These are phyloP conservation scores for Craniophora ligustri DNA, from an alignment of 2,888 invertebrate species.

Conservation along the genomic window DNA sequence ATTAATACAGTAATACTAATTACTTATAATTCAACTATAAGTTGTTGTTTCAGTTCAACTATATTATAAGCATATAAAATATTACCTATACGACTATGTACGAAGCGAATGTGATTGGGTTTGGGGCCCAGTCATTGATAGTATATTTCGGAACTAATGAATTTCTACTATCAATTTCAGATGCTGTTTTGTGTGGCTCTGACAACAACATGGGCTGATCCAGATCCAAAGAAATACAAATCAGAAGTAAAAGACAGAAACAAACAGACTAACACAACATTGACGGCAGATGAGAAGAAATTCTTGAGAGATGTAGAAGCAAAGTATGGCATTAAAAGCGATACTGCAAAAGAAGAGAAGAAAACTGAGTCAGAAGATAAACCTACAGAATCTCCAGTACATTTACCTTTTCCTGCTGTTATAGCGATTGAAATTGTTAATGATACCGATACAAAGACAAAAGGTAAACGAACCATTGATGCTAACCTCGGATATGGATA, in stretches of 20 bases:
- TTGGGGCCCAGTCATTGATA: neutral
- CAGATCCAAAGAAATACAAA: conserved; percentile 84
- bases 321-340: conserved; percentile 81
- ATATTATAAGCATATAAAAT: no score
- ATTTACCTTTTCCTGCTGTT: conserved; percentile 84
- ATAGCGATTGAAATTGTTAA: conserved; percentile 90
- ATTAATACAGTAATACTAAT: no score
- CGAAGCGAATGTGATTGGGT: no score
- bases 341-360: conserved; percentile 57
- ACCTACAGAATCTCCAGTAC: conserved; percentile 43
- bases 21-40: no score
- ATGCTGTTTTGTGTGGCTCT: conserved; percentile 71
- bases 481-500: conserved; percentile 92
- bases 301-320: conserved; percentile 84
- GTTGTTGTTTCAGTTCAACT: no score
- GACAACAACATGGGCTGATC: conserved; percentile 66
- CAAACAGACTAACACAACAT: conserved; percentile 65
- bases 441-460: conserved; percentile 83
- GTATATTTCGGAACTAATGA: no score
- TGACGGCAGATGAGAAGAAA: conserved; percentile 81
- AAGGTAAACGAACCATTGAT: conserved; percentile 92
- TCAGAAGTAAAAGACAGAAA: conserved; percentile 67
- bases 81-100: no score
- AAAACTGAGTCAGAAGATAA: conserved; percentile 57
- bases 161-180: conserved; percentile 72